phyloP scores from a whole-genome alignment of 1,140 invertebrate genomes.

The Pygmarrhopalites habei region DNA sequence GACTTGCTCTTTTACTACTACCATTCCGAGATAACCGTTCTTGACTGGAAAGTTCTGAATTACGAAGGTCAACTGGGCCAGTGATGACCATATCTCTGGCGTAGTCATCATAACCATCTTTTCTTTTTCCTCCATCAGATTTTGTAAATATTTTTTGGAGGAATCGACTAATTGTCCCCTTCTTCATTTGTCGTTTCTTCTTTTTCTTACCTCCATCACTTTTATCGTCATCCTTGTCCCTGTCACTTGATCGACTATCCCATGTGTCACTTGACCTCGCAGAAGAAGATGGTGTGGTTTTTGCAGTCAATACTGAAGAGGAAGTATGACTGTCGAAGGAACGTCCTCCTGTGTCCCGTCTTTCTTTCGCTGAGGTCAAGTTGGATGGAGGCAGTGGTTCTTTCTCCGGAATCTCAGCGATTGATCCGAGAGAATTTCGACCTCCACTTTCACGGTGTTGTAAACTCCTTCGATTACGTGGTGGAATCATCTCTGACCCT shows the following conservation, averaged over 20 bases:
- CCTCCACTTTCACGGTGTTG: not conserved
- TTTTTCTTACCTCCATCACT: not conserved
- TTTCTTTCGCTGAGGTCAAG: too few species aligned
- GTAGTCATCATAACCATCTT: constrained; percentile 7
- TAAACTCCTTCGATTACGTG: not conserved
- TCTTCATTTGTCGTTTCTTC: constrained; percentile 7
- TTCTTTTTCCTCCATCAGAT: constrained; percentile 25
- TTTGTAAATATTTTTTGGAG: constrained; percentile 35
- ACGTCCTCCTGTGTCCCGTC: too few species aligned
- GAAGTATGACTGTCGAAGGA: too few species aligned
- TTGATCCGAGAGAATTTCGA: constrained; percentile 24
- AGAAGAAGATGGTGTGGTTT: too few species aligned
- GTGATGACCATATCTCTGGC: constrained; percentile 25
- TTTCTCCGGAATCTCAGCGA: constrained; percentile 28
- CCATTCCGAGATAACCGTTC: too few species aligned
- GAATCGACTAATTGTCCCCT: constrained; percentile 17
- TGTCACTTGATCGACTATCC: too few species aligned
- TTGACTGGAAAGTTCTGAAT: too few species aligned
- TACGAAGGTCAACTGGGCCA: constrained; percentile 34
- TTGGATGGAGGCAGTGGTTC: not conserved
- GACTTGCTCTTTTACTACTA: too few species aligned
- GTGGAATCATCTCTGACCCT: too few species aligned
- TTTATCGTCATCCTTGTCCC: not conserved
- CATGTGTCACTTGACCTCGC: too few species aligned
- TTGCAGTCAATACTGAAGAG: too few species aligned